phyloP scores from a whole-genome alignment of 2,113 vertebrate genomes.

The Gobius niger region DNA sequence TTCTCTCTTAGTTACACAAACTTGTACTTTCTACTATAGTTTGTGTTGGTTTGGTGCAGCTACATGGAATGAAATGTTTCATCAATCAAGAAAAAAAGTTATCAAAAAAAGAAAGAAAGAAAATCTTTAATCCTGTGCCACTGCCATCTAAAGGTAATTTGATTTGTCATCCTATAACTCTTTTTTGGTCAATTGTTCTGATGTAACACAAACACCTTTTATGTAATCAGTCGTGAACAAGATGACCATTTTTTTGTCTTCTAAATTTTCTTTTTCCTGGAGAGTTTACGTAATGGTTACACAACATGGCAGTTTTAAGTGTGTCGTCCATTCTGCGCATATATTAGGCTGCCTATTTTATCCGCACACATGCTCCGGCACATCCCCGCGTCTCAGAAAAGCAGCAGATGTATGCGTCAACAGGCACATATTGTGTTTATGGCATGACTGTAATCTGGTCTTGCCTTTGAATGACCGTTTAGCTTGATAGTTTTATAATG shows the following conservation, averaged over 20 bases:
- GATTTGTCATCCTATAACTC: no score
- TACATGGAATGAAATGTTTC: no score
- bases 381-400: conserved; percentile 2
- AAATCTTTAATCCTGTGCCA: no score
- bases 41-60: no score
- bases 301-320: background rate
- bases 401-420: background rate
- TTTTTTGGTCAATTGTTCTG: no score
- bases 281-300: conserved; percentile 26
- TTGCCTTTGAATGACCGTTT: background rate
- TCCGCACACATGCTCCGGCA: background rate
- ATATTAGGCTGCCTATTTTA: background rate
- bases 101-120: no score
- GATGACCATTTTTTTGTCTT: background rate
- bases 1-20: no score
- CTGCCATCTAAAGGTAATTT: no score
- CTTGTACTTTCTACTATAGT: no score
- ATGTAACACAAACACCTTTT: background rate
- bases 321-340: background rate
- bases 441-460: background rate
- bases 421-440: background rate
- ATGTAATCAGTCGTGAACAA: background rate
- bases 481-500: background rate
- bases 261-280: background rate
- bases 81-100: no score